These are phyloP conservation scores for Aspidiotus destructor DNA, from an alignment of 2,888 invertebrate species.

Conservation along the genomic window DNA sequence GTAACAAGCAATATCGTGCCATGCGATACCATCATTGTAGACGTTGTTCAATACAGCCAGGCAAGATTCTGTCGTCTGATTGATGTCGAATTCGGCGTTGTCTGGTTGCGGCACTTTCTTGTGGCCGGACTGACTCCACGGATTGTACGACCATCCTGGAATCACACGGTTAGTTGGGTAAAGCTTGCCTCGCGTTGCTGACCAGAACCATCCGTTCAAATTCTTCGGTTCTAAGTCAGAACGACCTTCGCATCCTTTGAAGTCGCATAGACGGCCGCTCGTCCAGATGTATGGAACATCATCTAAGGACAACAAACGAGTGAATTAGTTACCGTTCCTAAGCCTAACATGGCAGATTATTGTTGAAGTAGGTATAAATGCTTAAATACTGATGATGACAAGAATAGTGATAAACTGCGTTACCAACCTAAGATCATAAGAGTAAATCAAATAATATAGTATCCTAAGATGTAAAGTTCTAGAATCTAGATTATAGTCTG, in stretches of 20 bases:
- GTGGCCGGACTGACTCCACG: constrained; percentile 84
- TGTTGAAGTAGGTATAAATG: no score
- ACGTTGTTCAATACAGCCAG: constrained; percentile 81
- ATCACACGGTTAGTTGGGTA: constrained; percentile 60
- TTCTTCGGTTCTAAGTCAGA: constrained; percentile 77
- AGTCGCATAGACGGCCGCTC: constrained; percentile 82
- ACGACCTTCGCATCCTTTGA: constrained; percentile 82
- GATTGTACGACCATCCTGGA: constrained; percentile 69
- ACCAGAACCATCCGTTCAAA: constrained; percentile 87
- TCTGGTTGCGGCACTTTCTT: constrained; percentile 80
- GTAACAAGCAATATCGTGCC: constrained; percentile 90
- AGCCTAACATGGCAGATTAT: no score
- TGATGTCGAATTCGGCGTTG: constrained; percentile 84
- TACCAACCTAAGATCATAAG: no score
- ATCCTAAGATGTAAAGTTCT: no score
- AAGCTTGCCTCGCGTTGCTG: constrained; percentile 77
- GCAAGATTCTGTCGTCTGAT: constrained; percentile 77
- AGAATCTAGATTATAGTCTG: no score
- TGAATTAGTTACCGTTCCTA: no score
- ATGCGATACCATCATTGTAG: constrained; percentile 84
- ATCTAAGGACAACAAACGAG: constrained; percentile 46
- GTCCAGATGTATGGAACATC: constrained; percentile 91
- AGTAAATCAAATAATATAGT: no score
- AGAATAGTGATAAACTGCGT: no score
- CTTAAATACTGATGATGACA: no score